phyloP scores from a whole-genome alignment of 2,113 vertebrate species.

The Antigone vipio region DNA sequence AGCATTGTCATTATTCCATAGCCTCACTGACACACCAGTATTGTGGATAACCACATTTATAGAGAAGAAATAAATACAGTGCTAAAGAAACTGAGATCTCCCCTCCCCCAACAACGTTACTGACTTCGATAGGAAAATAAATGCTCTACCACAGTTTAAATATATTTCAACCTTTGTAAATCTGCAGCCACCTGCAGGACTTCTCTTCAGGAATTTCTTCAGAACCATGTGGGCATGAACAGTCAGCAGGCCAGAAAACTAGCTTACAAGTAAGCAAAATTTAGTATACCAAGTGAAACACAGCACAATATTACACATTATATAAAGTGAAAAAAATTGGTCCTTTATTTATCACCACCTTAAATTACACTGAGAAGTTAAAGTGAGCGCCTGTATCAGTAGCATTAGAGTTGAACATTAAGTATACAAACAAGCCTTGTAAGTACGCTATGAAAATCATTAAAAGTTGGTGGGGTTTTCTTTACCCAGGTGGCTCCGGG shows the following conservation, averaged over 20 bases:
- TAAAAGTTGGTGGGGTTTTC: accelerated
- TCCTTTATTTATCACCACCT: background rate
- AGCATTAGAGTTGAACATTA: background rate
- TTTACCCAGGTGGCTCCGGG: background rate
- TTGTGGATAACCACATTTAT: background rate
- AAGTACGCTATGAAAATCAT: background rate
- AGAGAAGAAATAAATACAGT: background rate
- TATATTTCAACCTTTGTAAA: background rate
- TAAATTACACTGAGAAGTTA: background rate
- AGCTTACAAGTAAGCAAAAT: background rate
- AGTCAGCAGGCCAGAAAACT: background rate
- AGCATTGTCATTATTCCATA: background rate
- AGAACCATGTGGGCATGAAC: background rate
- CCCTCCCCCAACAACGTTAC: background rate
- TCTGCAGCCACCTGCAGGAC: background rate
- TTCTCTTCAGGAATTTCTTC: background rate
- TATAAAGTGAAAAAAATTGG: background rate
- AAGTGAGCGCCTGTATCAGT: accelerated
- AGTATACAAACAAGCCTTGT: background rate
- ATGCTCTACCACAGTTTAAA: background rate
- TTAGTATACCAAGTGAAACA: background rate
- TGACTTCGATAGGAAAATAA: background rate
- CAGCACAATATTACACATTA: background rate
- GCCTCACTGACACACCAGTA: background rate
- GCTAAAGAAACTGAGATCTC: background rate